phyloP scores from a whole-genome alignment of 2,797 vertebrate genomes.

The Thripadectes ignobilis region DNA sequence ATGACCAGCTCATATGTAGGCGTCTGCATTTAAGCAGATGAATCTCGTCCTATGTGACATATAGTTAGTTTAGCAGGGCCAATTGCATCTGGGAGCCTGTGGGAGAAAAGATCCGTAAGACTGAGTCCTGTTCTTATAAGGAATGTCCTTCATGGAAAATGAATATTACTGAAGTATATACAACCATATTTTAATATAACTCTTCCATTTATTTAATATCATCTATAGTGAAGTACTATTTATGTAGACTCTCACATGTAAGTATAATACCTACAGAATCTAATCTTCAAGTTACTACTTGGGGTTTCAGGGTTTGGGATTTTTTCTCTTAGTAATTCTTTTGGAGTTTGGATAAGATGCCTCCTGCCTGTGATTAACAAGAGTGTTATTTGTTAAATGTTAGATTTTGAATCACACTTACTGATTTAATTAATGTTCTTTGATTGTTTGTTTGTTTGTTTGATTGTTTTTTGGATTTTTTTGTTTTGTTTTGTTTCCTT shows the following conservation, averaged over 20 bases:
- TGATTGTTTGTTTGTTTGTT: not conserved
- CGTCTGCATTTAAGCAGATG: not conserved
- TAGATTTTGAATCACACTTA: not conserved
- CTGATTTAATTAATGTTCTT: not conserved
- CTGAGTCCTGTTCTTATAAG: not conserved
- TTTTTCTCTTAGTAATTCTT: not conserved
- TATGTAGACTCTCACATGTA: not conserved
- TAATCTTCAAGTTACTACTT: not conserved
- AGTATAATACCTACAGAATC: not conserved
- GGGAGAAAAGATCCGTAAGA: not conserved
- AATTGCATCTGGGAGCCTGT: not conserved
- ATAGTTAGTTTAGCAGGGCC: not conserved
- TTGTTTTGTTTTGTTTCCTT: not conserved
- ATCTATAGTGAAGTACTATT: not conserved
- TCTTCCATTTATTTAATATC: not conserved
- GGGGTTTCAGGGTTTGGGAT: not conserved
- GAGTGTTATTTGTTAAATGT: not conserved
- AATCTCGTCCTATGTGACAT: not conserved
- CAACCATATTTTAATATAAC: not conserved
- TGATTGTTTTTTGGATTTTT: not conserved
- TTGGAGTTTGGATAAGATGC: not conserved
- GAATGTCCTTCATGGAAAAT: not conserved
- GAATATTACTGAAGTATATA: not conserved
- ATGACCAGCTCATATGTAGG: not conserved
- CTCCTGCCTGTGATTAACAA: not conserved